These are phyloP conservation scores for Rhynchotus rufescens DNA, from an alignment of 2,797 vertebrate genomes.

Conservation along the genomic window DNA sequence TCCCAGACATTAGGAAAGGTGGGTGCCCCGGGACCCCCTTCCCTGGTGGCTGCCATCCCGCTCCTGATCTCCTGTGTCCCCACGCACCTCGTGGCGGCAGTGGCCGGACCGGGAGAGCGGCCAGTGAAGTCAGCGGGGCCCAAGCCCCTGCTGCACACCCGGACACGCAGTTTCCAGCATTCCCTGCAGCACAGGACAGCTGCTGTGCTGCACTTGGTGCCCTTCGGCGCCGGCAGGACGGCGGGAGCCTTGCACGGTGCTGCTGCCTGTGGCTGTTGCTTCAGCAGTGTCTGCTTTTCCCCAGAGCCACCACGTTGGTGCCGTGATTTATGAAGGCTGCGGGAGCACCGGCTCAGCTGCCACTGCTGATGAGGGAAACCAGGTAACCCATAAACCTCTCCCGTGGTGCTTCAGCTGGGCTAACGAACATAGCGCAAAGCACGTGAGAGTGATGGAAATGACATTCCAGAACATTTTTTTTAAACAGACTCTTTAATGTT, in stretches of 20 bases:
- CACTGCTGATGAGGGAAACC: not conserved
- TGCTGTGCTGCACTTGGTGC: not conserved
- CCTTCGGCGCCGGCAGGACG: too few relatives aligned
- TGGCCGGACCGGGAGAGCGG: too few relatives aligned
- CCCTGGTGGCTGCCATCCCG: not conserved
- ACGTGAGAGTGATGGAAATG: not conserved
- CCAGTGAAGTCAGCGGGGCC: too few relatives aligned
- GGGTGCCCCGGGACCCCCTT: not conserved
- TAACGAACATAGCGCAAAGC: not conserved
- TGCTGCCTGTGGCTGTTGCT: fast-evolving
- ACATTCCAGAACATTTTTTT: not conserved
- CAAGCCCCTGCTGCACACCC: not conserved
- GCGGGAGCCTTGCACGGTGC: fast-evolving
- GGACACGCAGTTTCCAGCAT: too few relatives aligned
- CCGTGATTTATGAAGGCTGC: not conserved
- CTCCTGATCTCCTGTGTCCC: too few relatives aligned
- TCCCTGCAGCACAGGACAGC: too few relatives aligned
- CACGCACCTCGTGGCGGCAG: too few relatives aligned
- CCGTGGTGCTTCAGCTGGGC: not conserved
- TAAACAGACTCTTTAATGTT: not conserved
- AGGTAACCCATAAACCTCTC: not conserved
- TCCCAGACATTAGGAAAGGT: not conserved
- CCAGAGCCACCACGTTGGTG: too few relatives aligned
- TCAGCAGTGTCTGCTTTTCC: not conserved
- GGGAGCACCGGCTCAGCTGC: not conserved